Evolutionary conservation across 1,140 invertebrate species (phyloP), one percentile per base, ranked within the genome.

Genomic region (Hypothenemus hampei): DNA sequence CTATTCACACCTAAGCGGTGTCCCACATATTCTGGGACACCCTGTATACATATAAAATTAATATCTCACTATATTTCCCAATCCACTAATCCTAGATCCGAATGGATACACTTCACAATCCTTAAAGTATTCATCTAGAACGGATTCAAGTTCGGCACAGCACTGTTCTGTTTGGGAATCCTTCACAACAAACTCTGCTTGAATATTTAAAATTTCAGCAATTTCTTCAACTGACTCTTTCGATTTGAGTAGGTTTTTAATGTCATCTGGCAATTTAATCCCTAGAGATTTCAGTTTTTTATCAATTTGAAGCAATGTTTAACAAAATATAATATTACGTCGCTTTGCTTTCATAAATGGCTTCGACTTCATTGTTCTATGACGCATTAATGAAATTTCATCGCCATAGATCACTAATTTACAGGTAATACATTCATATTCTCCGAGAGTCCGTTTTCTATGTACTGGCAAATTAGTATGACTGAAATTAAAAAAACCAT

Each of bases 71-170:
- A 46, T 35, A 35, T 67, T 64, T 10, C 66, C 71, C 26, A 75
- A 54, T 6, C 73, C 71, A 8, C 72, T 67, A 18, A 73, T 59
- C 40, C 76, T 69, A 4, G 76, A 78, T 35, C 77, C 77, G 63
- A 77, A 77, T 18, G 65, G 61, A 61, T 75, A 68, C 21, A 68
- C 70, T 60, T 60, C 60, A 50, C 67, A 68, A 10, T 43, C 36
- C 3, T 57, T 44, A 52, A 57, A 64, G 7, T 49, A 16, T 26
- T 41, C 49, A 4, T 11, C 15, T 13, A 69, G 50, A 15, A 48
- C 57, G 13, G 31, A 21, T 51, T 65, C 55, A 23, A 70, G 41
- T 29, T 54, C 54, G 6, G 49, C 15, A 48, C 62, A 67, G 56
- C 65, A 65, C 20, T 63, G 21, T 15, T n/a, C 15, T 19, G 61